Conservation (phyloP, 37 sponge, comb jelly and placozoan genomes). For the Beroe ovata region DNA sequence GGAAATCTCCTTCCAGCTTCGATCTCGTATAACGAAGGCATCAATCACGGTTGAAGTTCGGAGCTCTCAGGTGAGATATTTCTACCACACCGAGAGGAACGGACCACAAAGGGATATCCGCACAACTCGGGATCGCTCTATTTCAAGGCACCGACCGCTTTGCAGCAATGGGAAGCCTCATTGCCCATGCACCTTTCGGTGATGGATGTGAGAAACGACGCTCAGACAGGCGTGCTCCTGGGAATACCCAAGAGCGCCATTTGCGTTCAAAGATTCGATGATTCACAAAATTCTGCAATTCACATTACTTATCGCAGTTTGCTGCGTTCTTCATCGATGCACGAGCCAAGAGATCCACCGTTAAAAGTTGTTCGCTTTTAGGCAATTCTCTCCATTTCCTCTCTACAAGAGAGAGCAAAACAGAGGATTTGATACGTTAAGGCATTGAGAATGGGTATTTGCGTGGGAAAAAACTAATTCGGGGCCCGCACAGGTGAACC, state of each 20-base stretch:
- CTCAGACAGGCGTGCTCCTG: slow-evolving; percentile 79
- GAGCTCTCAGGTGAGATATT: slow-evolving; percentile 17
- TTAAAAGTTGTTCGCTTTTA: slow-evolving; percentile 74
- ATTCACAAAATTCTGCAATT: slow-evolving; percentile 90
- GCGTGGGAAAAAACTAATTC: slow-evolving; percentile 18
- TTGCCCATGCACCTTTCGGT: background rate
- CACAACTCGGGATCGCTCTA: slow-evolving; percentile 63
- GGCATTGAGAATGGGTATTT: background rate
- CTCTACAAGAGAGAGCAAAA: background rate
- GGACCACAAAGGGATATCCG: slow-evolving; percentile 25
- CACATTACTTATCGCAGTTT: slow-evolving; percentile 85
- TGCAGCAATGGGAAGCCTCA: background rate
- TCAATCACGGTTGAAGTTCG: background rate
- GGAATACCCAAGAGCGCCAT: slow-evolving; percentile 73
- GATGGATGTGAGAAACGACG: slow-evolving; percentile 69
- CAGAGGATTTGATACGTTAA: slow-evolving; percentile 18
- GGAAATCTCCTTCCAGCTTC: background rate
- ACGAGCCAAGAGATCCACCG: too few species aligned
- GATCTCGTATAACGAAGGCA: background rate
- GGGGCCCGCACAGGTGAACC: slow-evolving; percentile 67
- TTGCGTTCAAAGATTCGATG: slow-evolving; percentile 92
- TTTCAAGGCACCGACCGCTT: slow-evolving; percentile 46
- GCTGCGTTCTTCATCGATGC: slow-evolving; percentile 86
- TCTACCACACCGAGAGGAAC: slow-evolving; percentile 46
- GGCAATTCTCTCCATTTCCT: too few species aligned